Base-by-base conservation (phyloP, 2,888 invertebrate genomes). In the Loripinus fragilis region DNA sequence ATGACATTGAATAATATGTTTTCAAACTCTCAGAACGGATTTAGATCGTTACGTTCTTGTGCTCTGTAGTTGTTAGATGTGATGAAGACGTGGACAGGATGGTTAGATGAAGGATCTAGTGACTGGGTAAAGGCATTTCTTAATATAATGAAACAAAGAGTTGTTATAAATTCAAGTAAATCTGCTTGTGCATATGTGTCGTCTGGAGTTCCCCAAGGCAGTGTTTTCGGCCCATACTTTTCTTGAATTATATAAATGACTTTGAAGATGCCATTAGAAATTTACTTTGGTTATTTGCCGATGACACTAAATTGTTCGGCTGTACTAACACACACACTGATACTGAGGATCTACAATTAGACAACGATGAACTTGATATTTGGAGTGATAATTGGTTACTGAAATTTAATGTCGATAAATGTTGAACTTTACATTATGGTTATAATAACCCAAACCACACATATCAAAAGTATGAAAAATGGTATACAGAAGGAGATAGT, bases 121-220 rank as follows among this genome's bases (percentile, higher is more conserved):
- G 35, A 65, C 1, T 81, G 76, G 78, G 33, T 78, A 12, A 50
- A 30, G 69, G 65, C 64, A 23, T 79, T 82, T 55, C 50, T 82
- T 17, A 41, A 12, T 20, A 38, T 70, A 12, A 38, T 77, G 12
- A 33, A 52, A 68, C 79, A 82, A 50, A 25, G 68, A 38, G 78
- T 78, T 15, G 38, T 65, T 28, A 67, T 81, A 17, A 76, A 73
- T 50, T 20, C 17, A 7, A 15, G 23, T 28, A 23, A 42, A 7
- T 82, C 82, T 2, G 30, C 42, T n/a, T 77, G 76, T 74, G n/a
- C 67, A 17, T 41, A 64, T 30, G 74, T 82, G 0, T 73, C 64
- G 28, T 74, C 74, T 45, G 82, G 82, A 25, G 74, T 82, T 1
- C 79, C 79, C 2, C 82, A 82, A 30, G 82, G 82, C 1, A 76